Base-by-base conservation (phyloP, 2,888 invertebrate species). In the Sphaerophoria taeniata region DNA sequence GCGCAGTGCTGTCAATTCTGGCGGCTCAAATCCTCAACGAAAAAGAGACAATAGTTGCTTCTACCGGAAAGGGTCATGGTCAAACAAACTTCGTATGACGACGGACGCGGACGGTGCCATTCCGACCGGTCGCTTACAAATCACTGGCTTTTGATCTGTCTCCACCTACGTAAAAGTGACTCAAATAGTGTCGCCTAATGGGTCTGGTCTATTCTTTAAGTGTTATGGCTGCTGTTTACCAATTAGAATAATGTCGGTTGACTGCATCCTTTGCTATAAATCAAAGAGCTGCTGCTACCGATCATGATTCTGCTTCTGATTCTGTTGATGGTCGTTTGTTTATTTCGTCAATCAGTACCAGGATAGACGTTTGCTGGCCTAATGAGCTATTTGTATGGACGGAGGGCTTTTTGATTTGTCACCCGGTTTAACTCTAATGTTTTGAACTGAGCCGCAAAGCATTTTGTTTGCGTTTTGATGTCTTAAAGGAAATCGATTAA, bases 11-110 rank as follows among this genome's bases (percentile, higher is more conserved):
- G 16, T 0, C 11, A 34, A 43, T 43, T n/a, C 33, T 1, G 16
- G 76, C 76, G 70, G 73, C 60, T 70, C 85, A 81, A 58, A 39
- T 63, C 71, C 71, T 56, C 70, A 60, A 60, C 12, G 6, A 43
- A 85, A 80, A 43, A 43, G 12, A 43, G 11, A 43, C 9, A 76
- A 16, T 31, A 61, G 77, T 77, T 77, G 47, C 51, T 73, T 60
- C 12, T 76, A 81, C 81, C 81, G 85, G 85, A 85, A 85, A 55
- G 81, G 85, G 85, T 85, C 81, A 85, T 45, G 81, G 81, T 63
- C 81, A 85, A 72, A 58, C 55, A 58, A 65, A 76, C 73, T 76
- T 58, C 45, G 16, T 72, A 49, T 72, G 70, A 83, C 65, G 67
- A 1, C 3, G 6, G 70, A 83, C 65, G 67, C 39, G 1, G 6